Percentiles rank a stretch among this genome's conserved stretches.
phyloP scores from a whole-genome alignment of 2,113 vertebrate genomes.

The Lepidothrix coronata region DNA sequence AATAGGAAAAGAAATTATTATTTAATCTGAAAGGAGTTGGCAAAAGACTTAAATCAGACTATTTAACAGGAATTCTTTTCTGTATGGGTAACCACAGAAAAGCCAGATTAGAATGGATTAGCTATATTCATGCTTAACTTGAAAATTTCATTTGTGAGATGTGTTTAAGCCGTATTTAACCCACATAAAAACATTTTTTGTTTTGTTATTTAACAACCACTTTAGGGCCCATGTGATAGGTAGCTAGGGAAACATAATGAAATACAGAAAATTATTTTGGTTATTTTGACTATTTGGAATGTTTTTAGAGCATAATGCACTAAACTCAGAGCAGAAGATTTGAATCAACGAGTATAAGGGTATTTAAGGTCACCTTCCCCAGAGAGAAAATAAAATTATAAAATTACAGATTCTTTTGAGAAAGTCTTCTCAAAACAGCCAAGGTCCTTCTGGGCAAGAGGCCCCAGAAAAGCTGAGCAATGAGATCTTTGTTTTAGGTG shows the following conservation, averaged over 20 bases:
- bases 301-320: background rate
- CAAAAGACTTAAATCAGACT: background rate
- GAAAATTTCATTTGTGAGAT: background rate
- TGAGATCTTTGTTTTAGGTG: background rate
- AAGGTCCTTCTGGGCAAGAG: background rate
- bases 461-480: background rate
- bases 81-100: background rate
- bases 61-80: constrained; percentile 3
- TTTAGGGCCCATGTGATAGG: background rate
- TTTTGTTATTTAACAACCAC: background rate
- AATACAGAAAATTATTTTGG: background rate
- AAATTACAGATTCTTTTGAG: background rate
- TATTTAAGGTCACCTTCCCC: background rate
- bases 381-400: background rate
- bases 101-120: background rate
- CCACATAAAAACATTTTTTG: background rate
- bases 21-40: background rate
- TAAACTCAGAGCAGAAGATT: background rate
- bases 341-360: background rate
- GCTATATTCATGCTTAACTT: background rate
- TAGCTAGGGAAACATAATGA: background rate
- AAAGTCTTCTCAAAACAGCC: background rate
- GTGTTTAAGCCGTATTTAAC: background rate
- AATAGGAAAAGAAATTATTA: background rate
- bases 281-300: background rate